Evolutionary conservation across 2,888 invertebrate genomes (phyloP).

Genomic region (Sphecodes monilicornis): DNA sequence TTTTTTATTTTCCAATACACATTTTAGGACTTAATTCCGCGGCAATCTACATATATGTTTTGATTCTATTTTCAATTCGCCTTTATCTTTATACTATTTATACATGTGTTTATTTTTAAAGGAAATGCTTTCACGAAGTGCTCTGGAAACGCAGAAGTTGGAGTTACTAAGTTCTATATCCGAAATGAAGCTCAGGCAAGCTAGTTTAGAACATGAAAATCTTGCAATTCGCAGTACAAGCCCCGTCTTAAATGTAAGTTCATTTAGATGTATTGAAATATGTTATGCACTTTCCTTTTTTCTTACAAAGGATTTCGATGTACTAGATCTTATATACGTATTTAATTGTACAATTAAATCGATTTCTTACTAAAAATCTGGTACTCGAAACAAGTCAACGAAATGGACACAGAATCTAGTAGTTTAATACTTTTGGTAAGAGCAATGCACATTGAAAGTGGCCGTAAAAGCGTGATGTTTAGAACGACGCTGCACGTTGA

Average conservation of each 20-base stretch:
- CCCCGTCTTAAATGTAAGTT: constrained; percentile 80
- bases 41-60: not conserved
- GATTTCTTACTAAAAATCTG: not conserved
- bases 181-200: constrained; percentile 94
- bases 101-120: constrained; percentile 81
- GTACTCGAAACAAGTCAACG: not conserved
- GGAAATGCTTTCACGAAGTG: constrained; percentile 95
- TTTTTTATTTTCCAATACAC: too few species aligned
- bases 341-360: not conserved
- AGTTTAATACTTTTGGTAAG: too few species aligned
- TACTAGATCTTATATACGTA: too few species aligned
- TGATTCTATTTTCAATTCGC: not conserved
- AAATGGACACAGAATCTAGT: too few species aligned
- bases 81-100: not conserved
- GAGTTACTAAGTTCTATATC: constrained; percentile 97
- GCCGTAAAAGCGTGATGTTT: too few species aligned
- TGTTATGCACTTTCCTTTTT: not conserved
- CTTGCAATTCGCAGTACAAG: constrained; percentile 88
- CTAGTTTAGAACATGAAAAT: constrained; percentile 95
- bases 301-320: too few species aligned
- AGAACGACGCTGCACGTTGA: too few species aligned
- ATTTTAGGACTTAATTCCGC: too few species aligned
- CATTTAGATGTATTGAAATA: not conserved
- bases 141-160: constrained; percentile 97
- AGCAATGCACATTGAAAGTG: too few species aligned